Conservation (phyloP, 2,888 invertebrate genomes). For the Acanthoscelides obtectus region DNA sequence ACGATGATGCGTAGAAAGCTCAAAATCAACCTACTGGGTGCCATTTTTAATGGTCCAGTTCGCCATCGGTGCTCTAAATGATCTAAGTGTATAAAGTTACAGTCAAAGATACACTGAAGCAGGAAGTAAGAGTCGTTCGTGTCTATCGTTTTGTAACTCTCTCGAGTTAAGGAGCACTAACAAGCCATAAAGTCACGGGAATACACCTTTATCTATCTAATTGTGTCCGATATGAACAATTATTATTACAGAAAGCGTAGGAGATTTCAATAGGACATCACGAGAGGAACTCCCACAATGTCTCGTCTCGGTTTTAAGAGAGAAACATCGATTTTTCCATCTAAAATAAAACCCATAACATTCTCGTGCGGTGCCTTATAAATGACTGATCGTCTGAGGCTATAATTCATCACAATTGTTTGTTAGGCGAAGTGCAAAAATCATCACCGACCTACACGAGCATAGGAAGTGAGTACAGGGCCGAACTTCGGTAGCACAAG, state of each 20-base stretch:
- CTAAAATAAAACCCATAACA: not conserved
- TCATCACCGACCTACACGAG: not conserved
- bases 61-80: too few relatives aligned
- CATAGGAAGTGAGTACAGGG: not conserved
- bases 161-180: not conserved
- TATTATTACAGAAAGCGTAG: not conserved
- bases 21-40: too few relatives aligned
- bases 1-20: too few relatives aligned
- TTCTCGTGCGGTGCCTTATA: not conserved
- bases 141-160: not conserved
- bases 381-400: not conserved
- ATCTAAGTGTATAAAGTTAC: too few relatives aligned
- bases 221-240: not conserved
- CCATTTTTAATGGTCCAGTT: too few relatives aligned
- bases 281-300: not conserved
- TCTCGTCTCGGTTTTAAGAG: not conserved
- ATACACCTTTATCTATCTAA: not conserved
- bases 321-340: not conserved
- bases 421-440: not conserved
- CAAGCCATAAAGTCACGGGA: not conserved
- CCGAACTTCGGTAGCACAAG: not conserved
- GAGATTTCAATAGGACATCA: not conserved
- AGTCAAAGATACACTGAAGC: not conserved
- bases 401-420: not conserved
- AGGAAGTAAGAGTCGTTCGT: not conserved